Conservation (phyloP, 2,113 vertebrate genomes). For the Hiodon tergisus region DNA sequence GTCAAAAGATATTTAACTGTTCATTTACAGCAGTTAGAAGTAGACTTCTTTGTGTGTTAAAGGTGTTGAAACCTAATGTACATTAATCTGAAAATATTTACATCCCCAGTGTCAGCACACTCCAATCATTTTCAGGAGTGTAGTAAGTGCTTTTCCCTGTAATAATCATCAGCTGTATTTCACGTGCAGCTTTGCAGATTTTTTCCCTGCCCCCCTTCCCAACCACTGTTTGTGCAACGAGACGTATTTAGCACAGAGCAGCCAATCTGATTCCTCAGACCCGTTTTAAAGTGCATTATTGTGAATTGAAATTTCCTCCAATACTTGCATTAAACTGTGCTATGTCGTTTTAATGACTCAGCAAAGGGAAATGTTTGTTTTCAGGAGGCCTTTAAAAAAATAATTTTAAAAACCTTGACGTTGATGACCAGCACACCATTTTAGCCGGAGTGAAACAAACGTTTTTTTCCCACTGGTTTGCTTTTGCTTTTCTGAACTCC, state of each 20-base stretch:
- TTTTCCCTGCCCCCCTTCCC: slow-evolving; percentile 20
- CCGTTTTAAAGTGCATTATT: background rate
- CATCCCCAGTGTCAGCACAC: slow-evolving; percentile 35
- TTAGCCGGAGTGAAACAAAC: too few relatives aligned
- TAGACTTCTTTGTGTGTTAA: slow-evolving; percentile 24
- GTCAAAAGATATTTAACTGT: background rate
- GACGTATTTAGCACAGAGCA: background rate
- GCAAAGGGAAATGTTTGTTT: background rate
- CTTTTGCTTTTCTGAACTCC: too few relatives aligned
- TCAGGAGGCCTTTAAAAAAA: background rate
- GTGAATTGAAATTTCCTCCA: background rate
- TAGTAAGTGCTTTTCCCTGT: slow-evolving; percentile 51
- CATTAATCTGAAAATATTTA: slow-evolving; percentile 30
- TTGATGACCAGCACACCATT: too few relatives aligned
- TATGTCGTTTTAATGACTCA: background rate
- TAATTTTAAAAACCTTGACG: too few relatives aligned
- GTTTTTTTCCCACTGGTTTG: too few relatives aligned
- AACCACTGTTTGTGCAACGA: slow-evolving; percentile 8
- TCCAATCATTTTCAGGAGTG: slow-evolving; percentile 39
- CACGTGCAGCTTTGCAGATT: slow-evolving; percentile 45
- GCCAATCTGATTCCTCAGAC: background rate
- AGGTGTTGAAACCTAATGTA: slow-evolving; percentile 25
- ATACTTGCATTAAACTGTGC: background rate
- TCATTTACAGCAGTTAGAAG: background rate
- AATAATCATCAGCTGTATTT: slow-evolving; percentile 43